Evolutionary conservation across 2,888 invertebrate genomes (phyloP).

Genomic region (Caradrina clavipalpis): DNA sequence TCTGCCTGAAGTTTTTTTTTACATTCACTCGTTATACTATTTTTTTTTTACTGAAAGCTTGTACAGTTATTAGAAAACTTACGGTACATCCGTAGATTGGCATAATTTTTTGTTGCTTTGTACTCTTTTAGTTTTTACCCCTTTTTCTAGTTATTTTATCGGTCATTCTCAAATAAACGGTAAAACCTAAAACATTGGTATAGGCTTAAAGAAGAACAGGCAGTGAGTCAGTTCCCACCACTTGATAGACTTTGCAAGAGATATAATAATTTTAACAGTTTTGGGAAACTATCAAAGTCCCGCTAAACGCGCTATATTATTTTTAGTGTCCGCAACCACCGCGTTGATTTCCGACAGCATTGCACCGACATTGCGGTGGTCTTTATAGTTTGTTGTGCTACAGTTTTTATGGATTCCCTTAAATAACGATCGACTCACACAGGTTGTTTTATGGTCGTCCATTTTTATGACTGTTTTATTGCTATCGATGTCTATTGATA

Average conservation of each 20-base stretch:
- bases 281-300: slow-evolving; percentile 49
- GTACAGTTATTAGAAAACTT: slow-evolving; percentile 49
- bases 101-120: slow-evolving; percentile 30
- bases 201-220: slow-evolving; percentile 12
- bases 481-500: slow-evolving; percentile 72
- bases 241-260: slow-evolving; percentile 34
- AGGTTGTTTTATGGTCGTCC: slow-evolving; percentile 77
- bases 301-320: slow-evolving; percentile 68
- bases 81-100: slow-evolving; percentile 48
- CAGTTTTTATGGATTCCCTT: slow-evolving; percentile 83
- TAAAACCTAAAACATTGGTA: slow-evolving; percentile 14
- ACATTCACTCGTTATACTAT: slow-evolving; percentile 20
- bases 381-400: slow-evolving; percentile 83
- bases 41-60: slow-evolving; percentile 29
- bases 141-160: slow-evolving; percentile 29
- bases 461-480: slow-evolving; percentile 77
- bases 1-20: slow-evolving; percentile 22
- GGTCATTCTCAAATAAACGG: slow-evolving; percentile 23
- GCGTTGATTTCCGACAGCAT: slow-evolving; percentile 75
- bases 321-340: slow-evolving; percentile 81
- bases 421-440: slow-evolving; percentile 82
- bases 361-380: slow-evolving; percentile 85
- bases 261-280: slow-evolving; percentile 32
- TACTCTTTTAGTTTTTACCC: slow-evolving; percentile 44
- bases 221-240: neutral